A percentile compares a stretch with the other conserved stretches of the same genome.
Evolutionary conservation across 2,797 vertebrate species (phyloP).

Genomic region (Hypotaenidia philippensis): DNA sequence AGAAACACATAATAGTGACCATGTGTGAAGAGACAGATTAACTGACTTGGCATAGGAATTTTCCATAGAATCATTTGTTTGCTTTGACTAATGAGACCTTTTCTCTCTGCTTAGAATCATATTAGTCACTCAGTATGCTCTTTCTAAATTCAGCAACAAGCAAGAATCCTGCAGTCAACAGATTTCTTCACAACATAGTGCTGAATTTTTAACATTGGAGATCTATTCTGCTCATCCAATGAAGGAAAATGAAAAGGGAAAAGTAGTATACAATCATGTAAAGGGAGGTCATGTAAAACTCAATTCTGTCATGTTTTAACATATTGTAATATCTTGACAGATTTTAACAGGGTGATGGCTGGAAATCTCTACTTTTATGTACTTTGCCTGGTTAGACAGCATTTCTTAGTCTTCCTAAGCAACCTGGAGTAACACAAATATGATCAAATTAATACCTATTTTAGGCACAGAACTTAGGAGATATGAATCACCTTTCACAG

Average conservation of each 20-base stretch:
- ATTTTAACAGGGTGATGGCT: background rate
- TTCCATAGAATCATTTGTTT: slow-evolving; percentile 34
- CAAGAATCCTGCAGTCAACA: slow-evolving; percentile 7
- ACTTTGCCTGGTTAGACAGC: background rate
- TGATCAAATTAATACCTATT: background rate
- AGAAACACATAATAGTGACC: background rate
- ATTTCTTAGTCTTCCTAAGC: background rate
- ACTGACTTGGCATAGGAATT: slow-evolving; percentile 11
- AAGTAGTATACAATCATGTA: background rate
- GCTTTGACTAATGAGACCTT: slow-evolving; percentile 44
- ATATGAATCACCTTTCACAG: background rate
- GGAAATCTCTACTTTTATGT: background rate
- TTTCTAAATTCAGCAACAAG: slow-evolving; percentile 54
- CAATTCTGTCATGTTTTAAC: background rate
- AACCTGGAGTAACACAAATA: background rate
- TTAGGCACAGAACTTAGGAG: background rate
- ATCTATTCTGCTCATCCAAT: background rate
- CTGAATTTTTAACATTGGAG: background rate
- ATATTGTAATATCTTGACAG: background rate
- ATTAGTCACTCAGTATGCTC: slow-evolving; percentile 20
- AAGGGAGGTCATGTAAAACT: background rate
- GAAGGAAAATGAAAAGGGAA: background rate
- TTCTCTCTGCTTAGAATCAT: slow-evolving; percentile 32
- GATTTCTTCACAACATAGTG: background rate
- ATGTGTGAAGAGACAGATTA: slow-evolving; percentile 10